phyloP scores from a whole-genome alignment of 2,113 vertebrate species.

The Microcebus tavaratra region DNA sequence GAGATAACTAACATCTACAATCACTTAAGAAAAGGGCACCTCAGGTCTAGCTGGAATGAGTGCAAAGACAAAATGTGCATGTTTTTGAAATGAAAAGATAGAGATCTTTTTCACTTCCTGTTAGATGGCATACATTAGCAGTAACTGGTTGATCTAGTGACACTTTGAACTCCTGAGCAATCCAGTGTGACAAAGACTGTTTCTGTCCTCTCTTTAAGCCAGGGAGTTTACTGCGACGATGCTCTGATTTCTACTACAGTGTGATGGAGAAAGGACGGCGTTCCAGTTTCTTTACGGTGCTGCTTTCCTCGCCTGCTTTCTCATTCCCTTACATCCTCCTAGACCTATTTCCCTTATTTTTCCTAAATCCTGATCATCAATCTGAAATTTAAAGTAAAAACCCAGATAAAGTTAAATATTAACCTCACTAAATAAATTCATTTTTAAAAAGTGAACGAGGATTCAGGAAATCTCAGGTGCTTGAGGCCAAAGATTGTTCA shows the following conservation, averaged over 20 bases:
- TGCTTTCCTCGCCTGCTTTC: no score
- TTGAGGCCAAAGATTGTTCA: no score
- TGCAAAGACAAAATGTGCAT: rapidly evolving
- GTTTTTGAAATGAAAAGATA: no score
- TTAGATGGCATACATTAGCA: rapidly evolving
- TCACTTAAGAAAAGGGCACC: not conserved
- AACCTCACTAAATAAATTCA: not conserved
- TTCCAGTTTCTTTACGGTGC: rapidly evolving
- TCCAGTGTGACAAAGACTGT: rapidly evolving
- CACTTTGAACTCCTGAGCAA: rapidly evolving
- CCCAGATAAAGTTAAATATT: not conserved
- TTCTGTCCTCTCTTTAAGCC: not conserved
- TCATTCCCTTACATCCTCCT: rapidly evolving
- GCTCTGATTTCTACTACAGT: no score
- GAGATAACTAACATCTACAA: no score
- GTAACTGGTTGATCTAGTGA: no score
- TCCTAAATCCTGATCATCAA: not conserved
- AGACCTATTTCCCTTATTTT: no score
- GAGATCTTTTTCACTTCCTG: rapidly evolving
- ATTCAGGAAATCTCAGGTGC: not conserved
- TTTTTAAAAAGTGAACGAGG: not conserved
- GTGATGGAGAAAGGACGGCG: no score
- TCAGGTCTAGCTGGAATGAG: rapidly evolving
- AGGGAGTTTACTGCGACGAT: rapidly evolving
- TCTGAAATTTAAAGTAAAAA: not conserved